Evolutionary conservation across 2,888 invertebrate genomes (phyloP), one percentile per base, ranked within the genome.

Genomic region (Diplazon laetatorius): DNA sequence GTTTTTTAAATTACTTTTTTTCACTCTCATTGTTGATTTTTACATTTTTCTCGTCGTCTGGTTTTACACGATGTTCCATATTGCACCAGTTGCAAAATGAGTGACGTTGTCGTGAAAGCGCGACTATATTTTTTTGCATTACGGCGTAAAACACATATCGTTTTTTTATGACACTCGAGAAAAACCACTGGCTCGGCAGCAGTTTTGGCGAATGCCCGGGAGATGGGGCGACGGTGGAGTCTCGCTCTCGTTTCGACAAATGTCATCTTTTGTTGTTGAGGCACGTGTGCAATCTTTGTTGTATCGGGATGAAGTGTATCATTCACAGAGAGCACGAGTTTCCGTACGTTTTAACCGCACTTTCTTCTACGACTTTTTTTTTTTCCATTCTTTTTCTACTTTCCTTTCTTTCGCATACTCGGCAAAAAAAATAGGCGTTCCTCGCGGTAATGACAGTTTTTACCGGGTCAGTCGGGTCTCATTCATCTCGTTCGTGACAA

Each of bases 381-480:
- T 30, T 6, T 30, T 30, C 30, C 6, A 30, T 30, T 30, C 30
- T n/a, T n/a, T n/a, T n/a, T n/a, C n/a, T n/a, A n/a, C n/a, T n/a
- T n/a, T n/a, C n/a, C n/a, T n/a, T n/a, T n/a, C n/a, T n/a, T n/a
- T n/a, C n/a, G n/a, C 39, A 22, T 9, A 52, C 16, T 57, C 25
- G 14, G 9, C 12, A 42, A 14, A 35, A 50, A 59, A 66, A 37
- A 73, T 3, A 16, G 42, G 9, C 20, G 25, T 65, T 20, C 10
- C 22, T 16, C 37, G 22, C n/a, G n/a, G n/a, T n/a, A n/a, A n/a
- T 10, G 46, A 37, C 30, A 25, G 57, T 2, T 69, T 37, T 69
- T 69, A 59, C 48, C 59, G 14, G 69, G 69, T 69, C 69, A 66
- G 50, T 52, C 42, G 66, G 18, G 66, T n/a, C n/a, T n/a, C n/a